Percentiles rank a stretch among this genome's conserved stretches.
Conservation (phyloP, 2,888 invertebrate species). For the Teleogryllus oceanicus region DNA sequence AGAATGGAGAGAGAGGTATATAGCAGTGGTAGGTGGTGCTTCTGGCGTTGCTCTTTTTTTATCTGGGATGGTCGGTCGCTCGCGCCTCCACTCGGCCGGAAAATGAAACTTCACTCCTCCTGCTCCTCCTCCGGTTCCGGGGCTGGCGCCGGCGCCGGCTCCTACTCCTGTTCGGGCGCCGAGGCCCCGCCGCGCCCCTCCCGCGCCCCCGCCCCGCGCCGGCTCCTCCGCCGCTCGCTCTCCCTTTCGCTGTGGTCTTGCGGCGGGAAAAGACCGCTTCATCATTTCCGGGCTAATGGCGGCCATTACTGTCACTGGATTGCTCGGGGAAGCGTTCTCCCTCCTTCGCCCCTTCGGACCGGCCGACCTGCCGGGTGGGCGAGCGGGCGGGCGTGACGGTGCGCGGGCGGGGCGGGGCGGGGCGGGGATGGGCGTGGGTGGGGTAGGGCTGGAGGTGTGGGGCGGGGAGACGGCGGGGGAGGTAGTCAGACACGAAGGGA, state of each 20-base stretch:
- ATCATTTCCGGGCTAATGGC: constrained; percentile 51
- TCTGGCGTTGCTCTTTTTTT: constrained; percentile 20
- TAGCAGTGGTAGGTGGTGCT: constrained; percentile 28
- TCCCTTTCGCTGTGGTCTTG: constrained; percentile 43
- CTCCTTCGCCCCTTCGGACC: background rate
- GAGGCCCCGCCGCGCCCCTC: constrained; percentile 48
- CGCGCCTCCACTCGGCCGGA: constrained; percentile 48
- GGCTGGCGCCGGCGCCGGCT: background rate
- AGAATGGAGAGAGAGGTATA: constrained; percentile 19
- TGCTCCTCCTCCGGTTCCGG: constrained; percentile 40
- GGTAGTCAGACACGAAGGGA: no score
- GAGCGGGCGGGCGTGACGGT: no score
- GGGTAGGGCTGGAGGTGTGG: no score
- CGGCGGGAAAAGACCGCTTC: constrained; percentile 52
- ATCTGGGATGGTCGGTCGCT: constrained; percentile 29
- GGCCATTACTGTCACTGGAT: constrained; percentile 44
- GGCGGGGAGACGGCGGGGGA: no score
- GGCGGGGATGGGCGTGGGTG: no score
- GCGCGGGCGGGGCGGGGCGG: no score
- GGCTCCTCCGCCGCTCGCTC: constrained; percentile 12
- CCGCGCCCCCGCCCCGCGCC: background rate
- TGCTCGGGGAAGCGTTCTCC: constrained; percentile 19
- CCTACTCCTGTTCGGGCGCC: background rate
- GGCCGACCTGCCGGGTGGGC: background rate
- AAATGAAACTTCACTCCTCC: constrained; percentile 23